Base-by-base conservation (phyloP, 2,113 vertebrate genomes). In the Nycticorax nycticorax region DNA sequence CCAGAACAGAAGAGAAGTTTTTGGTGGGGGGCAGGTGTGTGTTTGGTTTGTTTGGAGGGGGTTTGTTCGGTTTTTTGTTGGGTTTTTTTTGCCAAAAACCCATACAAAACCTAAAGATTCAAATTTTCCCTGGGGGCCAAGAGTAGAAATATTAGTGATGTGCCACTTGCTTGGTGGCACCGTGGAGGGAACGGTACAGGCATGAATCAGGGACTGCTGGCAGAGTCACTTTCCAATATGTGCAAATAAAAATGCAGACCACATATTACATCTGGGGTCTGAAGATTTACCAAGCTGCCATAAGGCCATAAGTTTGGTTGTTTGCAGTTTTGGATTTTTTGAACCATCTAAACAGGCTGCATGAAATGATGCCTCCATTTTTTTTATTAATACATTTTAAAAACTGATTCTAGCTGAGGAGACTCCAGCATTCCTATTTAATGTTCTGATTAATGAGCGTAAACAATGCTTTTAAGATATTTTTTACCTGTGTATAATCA, bases 401-500 rank as follows among this genome's bases (percentile, higher is more conserved):
- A 94, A 89, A 73, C 35, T 90, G 86, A 66, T 96, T 71, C 76
- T 73, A 60, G 19, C 88, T 91, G 72, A 71, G 74, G 72, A 71
- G 67, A 86, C 90, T 95, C 92, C 81, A 95, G 66, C 91, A 66
- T 95, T 97, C 78, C 83, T 95, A 96, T 93, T 97, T 97, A 97
- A 96, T 89, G 90, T 83, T 93, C 95, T 97, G 97, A 98, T 98
- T 98, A 98, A 97, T 97, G 79, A 97, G 88, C 48, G 48, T 96
- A 98, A 98, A 98, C 97, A 98, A 97, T 89, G 94, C 85, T 98
- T 98, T 96, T 95, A 97, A 96, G 94, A 75, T 93, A 88, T 93
- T 88, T 97, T 97, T 97, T 95, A 98, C 98, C 97, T 98, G 95
- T 96, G 83, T 97, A 94, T 97, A 97, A 98, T 98, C 97, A 98